These are phyloP conservation scores for Propsilocerus akamusi DNA, from an alignment of 1,140 invertebrate species.

Conservation along the genomic window DNA sequence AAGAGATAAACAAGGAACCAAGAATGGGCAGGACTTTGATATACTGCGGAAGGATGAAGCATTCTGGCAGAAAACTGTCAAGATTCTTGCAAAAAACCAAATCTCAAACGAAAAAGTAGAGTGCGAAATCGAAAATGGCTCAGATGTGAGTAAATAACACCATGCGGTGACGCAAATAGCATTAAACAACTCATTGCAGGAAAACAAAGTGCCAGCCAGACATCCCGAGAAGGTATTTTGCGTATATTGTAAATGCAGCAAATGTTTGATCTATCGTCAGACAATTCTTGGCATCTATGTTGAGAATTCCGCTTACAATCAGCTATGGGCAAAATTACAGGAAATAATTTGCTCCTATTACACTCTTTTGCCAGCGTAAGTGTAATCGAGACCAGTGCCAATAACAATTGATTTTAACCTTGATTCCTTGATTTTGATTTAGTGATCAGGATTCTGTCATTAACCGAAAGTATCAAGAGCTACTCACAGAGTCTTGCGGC, in stretches of 20 bases:
- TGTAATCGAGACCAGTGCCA: neutral
- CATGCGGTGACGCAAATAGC: neutral
- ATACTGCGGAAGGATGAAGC: neutral
- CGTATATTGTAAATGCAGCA: slow-evolving; percentile 22
- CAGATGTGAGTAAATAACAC: slow-evolving; percentile 1
- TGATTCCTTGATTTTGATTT: neutral
- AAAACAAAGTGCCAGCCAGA: slow-evolving; percentile 7
- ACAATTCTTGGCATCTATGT: slow-evolving; percentile 21
- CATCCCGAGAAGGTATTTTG: slow-evolving; percentile 20
- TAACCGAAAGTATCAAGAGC: neutral
- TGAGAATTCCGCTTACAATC: slow-evolving; percentile 22
- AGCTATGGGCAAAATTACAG: slow-evolving; percentile 21
- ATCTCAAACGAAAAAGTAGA: neutral
- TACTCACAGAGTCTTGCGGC: neutral
- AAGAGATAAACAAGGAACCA: too few relatives aligned
- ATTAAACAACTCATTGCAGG: neutral
- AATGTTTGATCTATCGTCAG: slow-evolving; percentile 23
- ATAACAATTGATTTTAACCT: neutral
- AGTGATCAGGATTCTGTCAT: neutral
- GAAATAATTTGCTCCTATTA: slow-evolving; percentile 22
- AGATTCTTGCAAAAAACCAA: neutral
- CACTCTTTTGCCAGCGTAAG: slow-evolving; percentile 20
- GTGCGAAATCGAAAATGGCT: neutral
- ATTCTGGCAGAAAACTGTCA: neutral
- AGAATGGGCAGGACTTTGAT: too few relatives aligned